Conservation (phyloP, 2,113 vertebrate species). For the Periophthalmodon schlosseri region DNA sequence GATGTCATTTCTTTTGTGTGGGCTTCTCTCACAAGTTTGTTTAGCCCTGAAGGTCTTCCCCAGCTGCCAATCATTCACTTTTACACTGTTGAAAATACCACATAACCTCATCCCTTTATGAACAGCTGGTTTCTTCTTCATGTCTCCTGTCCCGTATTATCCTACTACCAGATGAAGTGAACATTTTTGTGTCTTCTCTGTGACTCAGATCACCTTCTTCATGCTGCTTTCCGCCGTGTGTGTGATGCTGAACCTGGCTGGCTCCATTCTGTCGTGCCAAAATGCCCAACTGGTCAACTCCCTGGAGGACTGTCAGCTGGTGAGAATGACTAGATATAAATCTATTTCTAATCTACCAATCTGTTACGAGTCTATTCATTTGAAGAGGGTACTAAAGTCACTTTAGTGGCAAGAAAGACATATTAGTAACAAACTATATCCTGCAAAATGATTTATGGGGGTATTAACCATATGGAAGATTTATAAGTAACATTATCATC, state of each 20-base stretch:
- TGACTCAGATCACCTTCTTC: slow-evolving; percentile 94
- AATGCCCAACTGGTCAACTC: slow-evolving; percentile 96
- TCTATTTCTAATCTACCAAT: slow-evolving; percentile 6
- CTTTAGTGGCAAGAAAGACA: neutral
- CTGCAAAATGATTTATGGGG: neutral
- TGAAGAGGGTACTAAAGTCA: neutral
- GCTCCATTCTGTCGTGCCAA: slow-evolving; percentile 98
- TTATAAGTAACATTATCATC: too few relatives aligned
- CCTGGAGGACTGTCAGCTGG: slow-evolving; percentile 95
- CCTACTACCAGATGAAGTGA: neutral
- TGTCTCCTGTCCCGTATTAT: slow-evolving; percentile 46
- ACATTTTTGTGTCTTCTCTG: slow-evolving; percentile 38
- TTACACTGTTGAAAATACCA: slow-evolving; percentile 57
- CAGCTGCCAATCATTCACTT: slow-evolving; percentile 58
- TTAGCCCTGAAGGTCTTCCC: slow-evolving; percentile 32
- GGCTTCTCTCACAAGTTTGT: slow-evolving; percentile 14
- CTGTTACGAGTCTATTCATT: neutral
- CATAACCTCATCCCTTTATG: slow-evolving; percentile 65
- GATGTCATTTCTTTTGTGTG: neutral
- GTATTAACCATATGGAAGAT: too few relatives aligned
- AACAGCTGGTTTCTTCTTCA: slow-evolving; percentile 34
- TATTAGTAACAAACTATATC: neutral
- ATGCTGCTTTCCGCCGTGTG: slow-evolving; percentile 98
- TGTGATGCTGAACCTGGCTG: slow-evolving; percentile 97
- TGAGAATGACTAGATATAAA: slow-evolving; percentile 75